Conservation (phyloP, 2,888 invertebrate species). For the Mactromeris polynyma region DNA sequence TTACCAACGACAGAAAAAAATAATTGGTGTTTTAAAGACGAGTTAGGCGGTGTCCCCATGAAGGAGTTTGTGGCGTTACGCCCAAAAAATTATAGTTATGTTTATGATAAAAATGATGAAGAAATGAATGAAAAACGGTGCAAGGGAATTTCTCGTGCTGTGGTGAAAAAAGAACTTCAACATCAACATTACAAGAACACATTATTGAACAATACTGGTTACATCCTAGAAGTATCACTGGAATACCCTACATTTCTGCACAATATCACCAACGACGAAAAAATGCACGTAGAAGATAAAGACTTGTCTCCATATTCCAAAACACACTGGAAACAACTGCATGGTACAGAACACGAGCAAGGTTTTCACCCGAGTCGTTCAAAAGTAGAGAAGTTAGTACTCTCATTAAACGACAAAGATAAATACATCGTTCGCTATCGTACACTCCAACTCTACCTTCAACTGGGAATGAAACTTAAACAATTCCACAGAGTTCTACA, state of each 20-base stretch:
- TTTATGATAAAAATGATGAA: conserved; percentile 17
- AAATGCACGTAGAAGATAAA: conserved; percentile 19
- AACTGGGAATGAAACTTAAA: conserved; percentile 30
- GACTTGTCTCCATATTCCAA: conserved; percentile 45
- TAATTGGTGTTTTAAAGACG: conserved; percentile 26
- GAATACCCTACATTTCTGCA: conserved; percentile 31
- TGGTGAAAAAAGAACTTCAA: conserved; percentile 53
- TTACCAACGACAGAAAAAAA: conserved; percentile 34
- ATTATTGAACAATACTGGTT: conserved; percentile 42
- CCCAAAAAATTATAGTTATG: conserved; percentile 59
- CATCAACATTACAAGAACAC: conserved; percentile 60
- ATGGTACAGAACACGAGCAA: background rate
- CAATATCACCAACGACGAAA: too few relatives aligned
- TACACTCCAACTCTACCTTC: conserved; percentile 19
- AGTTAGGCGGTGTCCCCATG: too few relatives aligned
- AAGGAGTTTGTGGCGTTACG: too few relatives aligned
- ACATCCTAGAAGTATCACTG: conserved; percentile 53
- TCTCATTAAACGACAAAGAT: conserved; percentile 13
- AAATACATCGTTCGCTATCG: conserved; percentile 39
- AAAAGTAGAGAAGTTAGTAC: conserved; percentile 39
- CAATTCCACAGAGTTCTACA: conserved; percentile 35
- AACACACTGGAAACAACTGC: conserved; percentile 26
- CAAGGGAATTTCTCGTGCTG: conserved; percentile 39
- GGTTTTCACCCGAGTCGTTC: conserved; percentile 13
- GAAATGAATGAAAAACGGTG: too few relatives aligned